Percentiles rank a stretch among this genome's conserved stretches.
Evolutionary conservation across 2,888 invertebrate genomes (phyloP).

Genomic region (Oscheius sp.): DNA sequence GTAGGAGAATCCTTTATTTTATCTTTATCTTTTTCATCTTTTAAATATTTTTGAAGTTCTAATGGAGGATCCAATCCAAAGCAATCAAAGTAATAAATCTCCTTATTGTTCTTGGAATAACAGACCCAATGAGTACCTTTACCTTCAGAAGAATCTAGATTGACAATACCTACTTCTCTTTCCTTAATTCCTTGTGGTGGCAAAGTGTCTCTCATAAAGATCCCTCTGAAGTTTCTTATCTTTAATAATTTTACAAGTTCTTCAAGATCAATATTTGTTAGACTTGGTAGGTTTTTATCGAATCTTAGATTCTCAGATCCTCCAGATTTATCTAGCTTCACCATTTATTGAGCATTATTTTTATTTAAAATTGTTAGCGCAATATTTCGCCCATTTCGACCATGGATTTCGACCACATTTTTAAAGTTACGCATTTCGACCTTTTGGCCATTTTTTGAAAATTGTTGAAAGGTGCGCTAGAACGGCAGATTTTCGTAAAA

Average conservation of each 20-base stretch:
- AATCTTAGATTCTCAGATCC: background rate
- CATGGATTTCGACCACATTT: too few species aligned
- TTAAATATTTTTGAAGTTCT: too few species aligned
- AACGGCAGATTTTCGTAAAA: too few species aligned
- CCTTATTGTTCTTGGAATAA: slow-evolving; percentile 35
- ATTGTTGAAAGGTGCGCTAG: too few species aligned
- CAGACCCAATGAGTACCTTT: slow-evolving; percentile 42
- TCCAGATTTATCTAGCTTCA: background rate
- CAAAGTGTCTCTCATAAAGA: too few species aligned
- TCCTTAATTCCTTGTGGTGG: too few species aligned
- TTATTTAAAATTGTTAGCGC: too few species aligned
- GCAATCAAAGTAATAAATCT: slow-evolving; percentile 40
- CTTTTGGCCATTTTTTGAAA: too few species aligned
- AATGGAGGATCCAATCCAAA: slow-evolving; percentile 45
- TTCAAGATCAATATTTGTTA: too few species aligned
- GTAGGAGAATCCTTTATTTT: background rate
- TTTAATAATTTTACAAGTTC: too few species aligned
- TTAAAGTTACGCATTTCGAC: too few species aligned
- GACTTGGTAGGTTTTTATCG: background rate
- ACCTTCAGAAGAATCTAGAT: slow-evolving; percentile 38
- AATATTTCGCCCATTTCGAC: too few species aligned
- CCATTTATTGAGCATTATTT: background rate
- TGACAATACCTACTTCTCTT: slow-evolving; percentile 39
- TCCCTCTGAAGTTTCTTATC: background rate
- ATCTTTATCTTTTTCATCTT: slow-evolving; percentile 35